Base-by-base conservation (phyloP, 2,888 invertebrate genomes). In the Galerucella nymphaeae region DNA sequence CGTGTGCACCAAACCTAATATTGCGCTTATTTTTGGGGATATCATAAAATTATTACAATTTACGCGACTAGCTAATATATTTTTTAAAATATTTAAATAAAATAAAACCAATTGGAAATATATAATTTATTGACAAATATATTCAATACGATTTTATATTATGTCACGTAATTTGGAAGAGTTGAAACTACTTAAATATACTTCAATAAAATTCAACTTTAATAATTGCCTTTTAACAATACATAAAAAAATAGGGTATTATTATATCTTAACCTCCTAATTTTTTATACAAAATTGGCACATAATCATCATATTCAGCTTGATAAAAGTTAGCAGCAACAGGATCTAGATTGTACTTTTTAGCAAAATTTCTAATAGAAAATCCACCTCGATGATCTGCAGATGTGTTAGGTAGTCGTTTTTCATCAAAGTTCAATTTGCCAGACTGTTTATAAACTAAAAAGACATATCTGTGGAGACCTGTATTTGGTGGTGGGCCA, bases 301-400 rank as follows among this genome's bases (percentile, higher is more conserved):
- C 96, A 83, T 96, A 97, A 81, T 94, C 94, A 84, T 97, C 97
- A 86, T 90, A 96, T 84, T 95, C 91, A 0, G 96, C 96, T 83
- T 93, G 93, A 84, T 93, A 97, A 83, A 96, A 93, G 85, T 96
- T 97, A 18, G 95, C 96, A 71, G 95, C 95, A 18, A 96, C 87
- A 0, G 96, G 96, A 66, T 91, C 95, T n/a, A 97, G 87, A 1
- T 91, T 90, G 85, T 97, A 93, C 82, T 96, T 96, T 73, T 90
- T 89, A 0, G 95, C 96, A 82, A 97, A 94, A 45, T 90, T 90
- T 66, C 87, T 89, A 67, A 94, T 92, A 3, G 94, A 93, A 81
- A 91, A 92, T 78, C 90, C 87, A 65, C 88, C 90, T 80, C 91
- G 87, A 69, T 88, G 88, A 57, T 89, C 89, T 1, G 88, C 89